Base-by-base conservation (phyloP, 35 echinoderm and acorn worm genomes). In the Patiria miniata region DNA sequence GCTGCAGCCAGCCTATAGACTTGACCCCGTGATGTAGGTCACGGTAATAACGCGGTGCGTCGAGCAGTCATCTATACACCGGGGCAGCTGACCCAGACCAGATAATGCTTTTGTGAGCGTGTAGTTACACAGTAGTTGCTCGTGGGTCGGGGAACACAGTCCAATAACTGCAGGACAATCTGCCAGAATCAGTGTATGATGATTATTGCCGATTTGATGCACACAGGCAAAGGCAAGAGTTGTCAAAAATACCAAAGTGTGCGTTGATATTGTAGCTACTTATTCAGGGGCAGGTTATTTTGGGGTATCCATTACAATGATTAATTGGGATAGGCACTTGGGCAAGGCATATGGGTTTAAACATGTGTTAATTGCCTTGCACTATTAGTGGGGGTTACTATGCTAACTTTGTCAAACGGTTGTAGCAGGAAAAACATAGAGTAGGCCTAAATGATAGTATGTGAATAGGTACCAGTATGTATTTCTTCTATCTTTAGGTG, bases 21-120 rank as follows among this genome's bases (percentile, higher is more conserved):
- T 1, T 73, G 65, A 73, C 65, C 65, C 65, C 15, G 34, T 10
- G 14, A 30, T 18, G 19, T 73, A 23, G 65, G 65, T 36, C 26
- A 23, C 14, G 65, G 65, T 7, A 32, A 69, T 47, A 47, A 47
- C 42, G 12, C 42, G 65, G 34, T 30, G 65, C 26, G 65, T 30
- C 34, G 42, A 47, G 42, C 12, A 47, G 4, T 47, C n/a, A 60
- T 14, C 26, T 14, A 73, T 73, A 18, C 65, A 73, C 65, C 21
- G 65, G 29, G 42, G 42, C 42, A 73, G 65, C 21, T 73, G 65
- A 73, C 65, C 65, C 65, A 15, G 65, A 73, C 34, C 29, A 73
- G 65, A 73, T 30, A 73, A 23, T 73, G 65, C 65, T 73, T 73
- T 30, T 73, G 10, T 73, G 29, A 14, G 42, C 12, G 42, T 47